Base-by-base conservation (phyloP, 2,113 vertebrate genomes). In the Atrichornis clamosus region DNA sequence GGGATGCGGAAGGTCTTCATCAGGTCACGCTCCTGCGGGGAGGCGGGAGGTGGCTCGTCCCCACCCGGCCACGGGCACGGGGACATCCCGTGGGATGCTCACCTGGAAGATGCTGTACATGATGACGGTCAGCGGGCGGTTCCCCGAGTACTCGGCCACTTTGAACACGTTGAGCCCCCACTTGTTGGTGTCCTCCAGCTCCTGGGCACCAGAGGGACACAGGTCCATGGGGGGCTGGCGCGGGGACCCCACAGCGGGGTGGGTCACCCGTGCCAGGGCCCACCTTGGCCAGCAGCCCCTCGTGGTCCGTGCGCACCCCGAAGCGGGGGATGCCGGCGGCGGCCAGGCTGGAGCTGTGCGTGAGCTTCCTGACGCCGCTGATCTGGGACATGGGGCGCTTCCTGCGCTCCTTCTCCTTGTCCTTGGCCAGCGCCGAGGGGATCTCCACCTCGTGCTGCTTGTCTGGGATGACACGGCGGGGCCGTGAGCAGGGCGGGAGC, bases 21-120 rank as follows among this genome's bases (percentile, higher is more conserved):
- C 88, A 99, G 96, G 72, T 99, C 98, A 0, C 99, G 98, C 41
- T 99, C 99, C 99, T 99, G 89, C 6, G 0, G 55, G 52, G 56
- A 64, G 63, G 46, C 0, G 0, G 47, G 60, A 77, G 91, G 52
- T 35, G 92, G 86, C 69, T 91, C 11, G 4, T 82, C 74, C 78
- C 93, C 16, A 2, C 1, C 20, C 2, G 0, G 72, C 8, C 32
- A 3, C 0, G 0, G 87, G 72, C 26, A 62, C 6, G 0, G 83
- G 78, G 75, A 15, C 75, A 0, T 7, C 53, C 28, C 2, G 0
- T 8, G 33, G 27, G 88, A 6, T 1, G 23, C 81, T 82, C 97
- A 99, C 99, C 99, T 99, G 99, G 92, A 99, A 99, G 96, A 99
- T 98, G 88, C 98, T 98, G 98, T 99, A 99, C 97, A 99, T 98